Evolutionary conservation across 1,140 invertebrate species (phyloP).

Genomic region (Tetramorium simillimum): DNA sequence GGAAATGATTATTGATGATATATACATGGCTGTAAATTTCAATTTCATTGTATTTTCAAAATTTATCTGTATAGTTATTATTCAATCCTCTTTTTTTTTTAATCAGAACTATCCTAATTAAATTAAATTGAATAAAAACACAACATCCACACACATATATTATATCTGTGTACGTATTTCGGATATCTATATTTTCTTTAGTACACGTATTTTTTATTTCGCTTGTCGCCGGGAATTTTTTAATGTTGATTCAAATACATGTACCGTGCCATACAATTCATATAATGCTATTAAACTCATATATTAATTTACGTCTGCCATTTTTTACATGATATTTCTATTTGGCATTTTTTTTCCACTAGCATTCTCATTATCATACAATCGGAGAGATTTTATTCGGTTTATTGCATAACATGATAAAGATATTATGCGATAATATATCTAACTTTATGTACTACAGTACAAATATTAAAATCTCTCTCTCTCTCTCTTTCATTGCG

Average conservation of each 20-base stretch:
- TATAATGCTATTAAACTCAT: not conserved
- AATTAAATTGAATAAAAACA: not conserved
- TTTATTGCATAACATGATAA: not conserved
- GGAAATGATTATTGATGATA: not conserved
- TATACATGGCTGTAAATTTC: not conserved
- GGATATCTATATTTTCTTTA: not conserved
- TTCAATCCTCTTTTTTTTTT: not conserved
- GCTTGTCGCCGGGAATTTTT: not conserved
- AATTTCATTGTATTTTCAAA: not conserved
- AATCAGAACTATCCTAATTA: too few relatives aligned
- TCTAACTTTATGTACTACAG: not conserved
- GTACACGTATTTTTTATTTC: not conserved
- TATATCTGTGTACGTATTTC: not conserved
- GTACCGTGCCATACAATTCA: not conserved
- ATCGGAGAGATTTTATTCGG: not conserved
- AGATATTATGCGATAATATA: not conserved
- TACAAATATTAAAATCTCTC: not conserved
- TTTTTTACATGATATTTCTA: not conserved
- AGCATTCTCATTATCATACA: not conserved
- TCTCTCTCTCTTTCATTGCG: too few relatives aligned
- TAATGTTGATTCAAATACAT: not conserved
- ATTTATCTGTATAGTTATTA: not conserved
- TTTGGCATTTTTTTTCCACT: not conserved
- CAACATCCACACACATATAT: too few relatives aligned
- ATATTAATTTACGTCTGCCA: not conserved